These are phyloP conservation scores for Acronicta aceris DNA, from an alignment of 2,888 invertebrate species.

Conservation along the genomic window DNA sequence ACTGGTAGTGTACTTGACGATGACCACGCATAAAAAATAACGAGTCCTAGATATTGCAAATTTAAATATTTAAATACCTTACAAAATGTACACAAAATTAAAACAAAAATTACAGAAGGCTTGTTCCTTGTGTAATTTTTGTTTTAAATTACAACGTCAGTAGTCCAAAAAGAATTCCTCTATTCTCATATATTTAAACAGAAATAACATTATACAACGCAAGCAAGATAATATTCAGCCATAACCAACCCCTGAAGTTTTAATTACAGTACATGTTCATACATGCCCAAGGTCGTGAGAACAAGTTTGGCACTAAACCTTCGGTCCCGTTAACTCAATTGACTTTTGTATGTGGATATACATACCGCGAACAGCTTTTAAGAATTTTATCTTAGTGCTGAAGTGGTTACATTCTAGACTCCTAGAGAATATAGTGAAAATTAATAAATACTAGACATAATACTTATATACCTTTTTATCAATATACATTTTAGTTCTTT, in stretches of 20 bases:
- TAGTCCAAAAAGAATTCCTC: too few relatives aligned
- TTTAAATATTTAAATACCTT: too few relatives aligned
- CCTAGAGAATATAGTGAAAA: slow-evolving; percentile 3
- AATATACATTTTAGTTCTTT: too few relatives aligned
- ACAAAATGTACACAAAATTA: too few relatives aligned
- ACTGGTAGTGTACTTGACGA: too few relatives aligned
- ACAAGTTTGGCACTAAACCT: slow-evolving; percentile 53
- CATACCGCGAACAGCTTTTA: slow-evolving; percentile 53
- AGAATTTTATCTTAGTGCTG: slow-evolving; percentile 43
- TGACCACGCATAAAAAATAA: too few relatives aligned
- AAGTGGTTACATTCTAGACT: slow-evolving; percentile 12
- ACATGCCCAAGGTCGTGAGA: slow-evolving; percentile 23
- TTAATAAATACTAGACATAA: slow-evolving; percentile 7
- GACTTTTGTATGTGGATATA: slow-evolving; percentile 29
- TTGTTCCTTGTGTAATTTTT: too few relatives aligned
- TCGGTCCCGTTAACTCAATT: slow-evolving; percentile 39
- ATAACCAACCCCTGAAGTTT: slow-evolving; percentile 45
- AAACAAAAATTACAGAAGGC: too few relatives aligned
- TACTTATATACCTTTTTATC: too few relatives aligned
- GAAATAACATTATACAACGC: slow-evolving; percentile 4
- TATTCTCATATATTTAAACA: background rate
- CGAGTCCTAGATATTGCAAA: too few relatives aligned
- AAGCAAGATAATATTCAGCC: slow-evolving; percentile 23
- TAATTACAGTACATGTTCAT: slow-evolving; percentile 43
- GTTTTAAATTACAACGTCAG: too few relatives aligned